Evolutionary conservation across 2,888 invertebrate species (phyloP), one percentile per base, ranked within the genome.

Genomic region (Dryadula phaetusa): DNA sequence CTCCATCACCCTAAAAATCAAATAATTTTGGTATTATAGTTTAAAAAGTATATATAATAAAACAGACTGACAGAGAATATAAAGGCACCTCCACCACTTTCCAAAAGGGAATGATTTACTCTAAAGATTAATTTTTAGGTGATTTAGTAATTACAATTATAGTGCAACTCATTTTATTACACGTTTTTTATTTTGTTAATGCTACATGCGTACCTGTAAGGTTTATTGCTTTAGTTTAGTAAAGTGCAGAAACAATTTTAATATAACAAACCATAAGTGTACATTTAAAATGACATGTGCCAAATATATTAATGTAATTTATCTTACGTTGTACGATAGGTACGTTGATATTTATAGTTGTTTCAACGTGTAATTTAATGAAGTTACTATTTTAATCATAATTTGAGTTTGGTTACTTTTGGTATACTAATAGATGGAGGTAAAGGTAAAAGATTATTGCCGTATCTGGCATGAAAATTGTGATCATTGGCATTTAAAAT

Each of bases 381-480:
- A 63, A 12, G 66, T 14, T 25, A 25, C 20, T 53, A 62, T 34
- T 22, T 28, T 46, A 65, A 69, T 78, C 74, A 79, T 74, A 82
- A 80, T 79, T 84, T 84, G 76, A 84, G 73, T 75, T 84, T 85
- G 53, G 86, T 80, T 49, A 90, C 87, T 87, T 93, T 93, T 40
- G 93, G 93, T 82, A 93, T 93, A 64, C 82, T 79, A 75, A 93
- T 84, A 64, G 87, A 84, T 70, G 92, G 92, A 49, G 93, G 87
- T 78, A 92, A 79, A 54, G 93, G 93, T 72, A 92, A 82, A 52
- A 93, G 80, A 71, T 92, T 90, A 77, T 92, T 90, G 76, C 93
- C 93, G 73, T 93, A 93, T 88, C 93, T 84, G 72, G 83, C 81
- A 76, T 92, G 89, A 81, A 93, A 93, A 71, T 88, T 87, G 79